phyloP scores from a whole-genome alignment of 1,140 invertebrate species.

The Drosophila willistoni region DNA sequence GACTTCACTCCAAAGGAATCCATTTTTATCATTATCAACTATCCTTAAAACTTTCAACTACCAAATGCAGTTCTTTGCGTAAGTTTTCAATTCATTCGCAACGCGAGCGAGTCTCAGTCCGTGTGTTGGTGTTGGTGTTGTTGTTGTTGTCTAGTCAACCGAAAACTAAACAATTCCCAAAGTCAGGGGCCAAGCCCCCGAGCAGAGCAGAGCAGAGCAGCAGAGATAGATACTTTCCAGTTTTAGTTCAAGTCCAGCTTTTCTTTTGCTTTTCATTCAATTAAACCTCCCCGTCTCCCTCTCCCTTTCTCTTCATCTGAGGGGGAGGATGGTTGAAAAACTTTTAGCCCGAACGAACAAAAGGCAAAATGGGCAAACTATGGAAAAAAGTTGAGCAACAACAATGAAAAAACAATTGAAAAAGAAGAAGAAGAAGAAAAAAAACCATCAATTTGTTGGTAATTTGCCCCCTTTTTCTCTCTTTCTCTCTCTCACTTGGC shows the following conservation, averaged over 20 bases:
- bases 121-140: conserved; percentile 11
- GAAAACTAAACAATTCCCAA: conserved; percentile 28
- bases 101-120: neutral
- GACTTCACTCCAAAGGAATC: neutral
- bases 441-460: conserved; percentile 51
- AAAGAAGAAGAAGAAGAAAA: conserved; percentile 13
- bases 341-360: conserved; percentile 36
- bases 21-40: too few species aligned
- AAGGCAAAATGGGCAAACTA: conserved; percentile 48
- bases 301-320: too few species aligned
- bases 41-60: neutral
- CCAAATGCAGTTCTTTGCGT: conserved; percentile 68
- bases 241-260: conserved; percentile 19
- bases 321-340: conserved; percentile 16
- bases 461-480: conserved; percentile 43
- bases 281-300: conserved; percentile 32
- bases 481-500: neutral
- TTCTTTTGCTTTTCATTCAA: conserved; percentile 54
- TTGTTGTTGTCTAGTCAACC: conserved; percentile 36
- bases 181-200: conserved; percentile 33
- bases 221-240: conserved; percentile 16
- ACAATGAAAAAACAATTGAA: conserved; percentile 53
- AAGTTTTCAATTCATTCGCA: conserved; percentile 32
- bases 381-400: conserved; percentile 41
- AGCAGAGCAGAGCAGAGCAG: neutral